Evolutionary conservation across 2,113 vertebrate species (phyloP).

Genomic region (Dromaius novaehollandiae): DNA sequence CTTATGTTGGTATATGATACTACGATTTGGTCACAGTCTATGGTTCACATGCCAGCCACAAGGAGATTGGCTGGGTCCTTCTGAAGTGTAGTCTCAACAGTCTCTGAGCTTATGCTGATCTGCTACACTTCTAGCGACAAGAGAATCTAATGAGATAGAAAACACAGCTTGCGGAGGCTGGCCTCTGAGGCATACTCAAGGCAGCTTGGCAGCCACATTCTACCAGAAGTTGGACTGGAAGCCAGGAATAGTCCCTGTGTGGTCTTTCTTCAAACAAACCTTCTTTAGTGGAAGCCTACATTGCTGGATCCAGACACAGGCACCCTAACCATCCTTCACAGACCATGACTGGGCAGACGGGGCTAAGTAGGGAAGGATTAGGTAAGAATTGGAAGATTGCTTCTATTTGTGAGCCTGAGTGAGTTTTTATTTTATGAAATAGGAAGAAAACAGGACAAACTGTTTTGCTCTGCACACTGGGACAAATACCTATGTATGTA

Average conservation of each 20-base stretch:
- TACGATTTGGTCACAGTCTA: not conserved
- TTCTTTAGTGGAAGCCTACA: not conserved
- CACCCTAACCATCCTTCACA: not conserved
- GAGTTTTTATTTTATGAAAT: not conserved
- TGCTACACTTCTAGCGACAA: not conserved
- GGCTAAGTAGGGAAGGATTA: not conserved
- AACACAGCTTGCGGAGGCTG: not conserved
- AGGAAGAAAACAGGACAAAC: not conserved
- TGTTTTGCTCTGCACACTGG: not conserved
- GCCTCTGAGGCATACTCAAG: not conserved
- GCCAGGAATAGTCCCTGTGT: not conserved
- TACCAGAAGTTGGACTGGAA: not conserved
- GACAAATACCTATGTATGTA: accelerated
- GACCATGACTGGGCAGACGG: not conserved
- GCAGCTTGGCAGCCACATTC: not conserved
- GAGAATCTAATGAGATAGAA: not conserved
- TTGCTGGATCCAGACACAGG: not conserved
- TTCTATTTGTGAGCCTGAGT: not conserved
- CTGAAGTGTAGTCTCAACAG: not conserved
- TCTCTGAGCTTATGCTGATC: not conserved
- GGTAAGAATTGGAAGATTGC: not conserved
- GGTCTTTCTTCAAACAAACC: not conserved
- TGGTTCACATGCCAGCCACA: not conserved
- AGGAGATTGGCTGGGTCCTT: not conserved
- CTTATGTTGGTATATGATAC: not conserved